Conservation (phyloP, 2,888 invertebrate species). For the Melanostoma mellinum region DNA sequence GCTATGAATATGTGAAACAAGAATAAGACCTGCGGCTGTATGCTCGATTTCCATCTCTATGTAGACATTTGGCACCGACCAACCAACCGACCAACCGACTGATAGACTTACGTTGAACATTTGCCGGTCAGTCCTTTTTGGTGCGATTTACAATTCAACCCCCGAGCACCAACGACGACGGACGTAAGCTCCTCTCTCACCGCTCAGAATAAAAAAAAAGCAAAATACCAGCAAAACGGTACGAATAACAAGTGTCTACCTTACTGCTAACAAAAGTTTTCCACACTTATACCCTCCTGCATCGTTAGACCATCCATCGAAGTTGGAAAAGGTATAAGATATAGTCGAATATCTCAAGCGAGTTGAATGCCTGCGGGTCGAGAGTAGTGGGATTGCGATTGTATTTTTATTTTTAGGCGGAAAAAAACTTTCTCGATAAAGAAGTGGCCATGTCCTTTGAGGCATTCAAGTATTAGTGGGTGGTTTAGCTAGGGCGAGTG, state of each 20-base stretch:
- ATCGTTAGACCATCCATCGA: constrained; percentile 4
- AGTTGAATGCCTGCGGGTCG: constrained; percentile 43
- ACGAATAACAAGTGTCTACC: constrained; percentile 54
- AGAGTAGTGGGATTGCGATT: constrained; percentile 27
- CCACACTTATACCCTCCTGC: not conserved
- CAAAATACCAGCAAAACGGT: constrained; percentile 17
- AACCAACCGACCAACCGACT: constrained; percentile 9
- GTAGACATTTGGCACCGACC: constrained; percentile 48
- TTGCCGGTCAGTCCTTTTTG: constrained; percentile 35
- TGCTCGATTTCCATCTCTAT: constrained; percentile 19
- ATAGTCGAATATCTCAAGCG: constrained; percentile 52
- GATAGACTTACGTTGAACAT: constrained; percentile 3
- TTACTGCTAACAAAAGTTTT: constrained; percentile 31
- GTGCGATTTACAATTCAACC: constrained; percentile 45
- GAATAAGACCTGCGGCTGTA: constrained; percentile 39
- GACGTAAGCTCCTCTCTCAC: not conserved
- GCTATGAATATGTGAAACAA: constrained; percentile 53
- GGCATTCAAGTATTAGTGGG: constrained; percentile 43
- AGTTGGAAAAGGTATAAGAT: constrained; percentile 10
- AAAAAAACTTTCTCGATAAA: constrained; percentile 17
- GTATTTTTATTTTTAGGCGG: constrained; percentile 17
- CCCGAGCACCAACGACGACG: constrained; percentile 23
- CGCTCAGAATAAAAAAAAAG: not conserved
- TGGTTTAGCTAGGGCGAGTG: constrained; percentile 8
- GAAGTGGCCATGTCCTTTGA: constrained; percentile 46